Evolutionary conservation across 2,113 vertebrate species (phyloP).

Genomic region (Hypanus sabinus): DNA sequence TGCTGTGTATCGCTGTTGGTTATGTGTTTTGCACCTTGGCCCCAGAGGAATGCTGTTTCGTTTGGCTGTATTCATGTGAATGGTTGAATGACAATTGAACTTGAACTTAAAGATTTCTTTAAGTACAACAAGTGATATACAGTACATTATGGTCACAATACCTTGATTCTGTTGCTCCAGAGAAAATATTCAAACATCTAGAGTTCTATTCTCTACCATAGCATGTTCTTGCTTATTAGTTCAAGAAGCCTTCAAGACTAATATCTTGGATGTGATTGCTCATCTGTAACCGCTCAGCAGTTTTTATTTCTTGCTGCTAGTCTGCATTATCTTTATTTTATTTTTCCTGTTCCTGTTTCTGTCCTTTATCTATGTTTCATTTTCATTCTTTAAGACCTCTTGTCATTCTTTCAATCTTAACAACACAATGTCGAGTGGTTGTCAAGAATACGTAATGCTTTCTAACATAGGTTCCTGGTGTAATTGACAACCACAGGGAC

Average conservation of each 20-base stretch:
- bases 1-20: too few species aligned
- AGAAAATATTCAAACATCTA: not conserved
- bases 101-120: not conserved
- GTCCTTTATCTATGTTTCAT: too few species aligned
- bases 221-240: not conserved
- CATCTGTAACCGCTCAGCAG: not conserved
- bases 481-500: not conserved
- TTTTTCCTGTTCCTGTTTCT: not conserved
- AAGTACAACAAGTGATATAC: not conserved
- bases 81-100: too few species aligned
- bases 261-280: not conserved
- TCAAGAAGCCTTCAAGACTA: not conserved
- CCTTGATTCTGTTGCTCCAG: not conserved
- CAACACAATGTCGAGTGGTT: too few species aligned
- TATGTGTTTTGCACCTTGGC: too few species aligned
- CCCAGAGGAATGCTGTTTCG: too few species aligned
- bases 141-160: not conserved
- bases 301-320: not conserved
- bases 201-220: not conserved
- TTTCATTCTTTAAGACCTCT: not conserved
- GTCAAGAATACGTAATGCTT: not conserved
- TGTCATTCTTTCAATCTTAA: not conserved
- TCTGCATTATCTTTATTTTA: not conserved
- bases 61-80: too few species aligned
- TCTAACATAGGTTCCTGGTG: not conserved